phyloP scores from a whole-genome alignment of 2,113 vertebrate species.

The Prunella fulvescens region DNA sequence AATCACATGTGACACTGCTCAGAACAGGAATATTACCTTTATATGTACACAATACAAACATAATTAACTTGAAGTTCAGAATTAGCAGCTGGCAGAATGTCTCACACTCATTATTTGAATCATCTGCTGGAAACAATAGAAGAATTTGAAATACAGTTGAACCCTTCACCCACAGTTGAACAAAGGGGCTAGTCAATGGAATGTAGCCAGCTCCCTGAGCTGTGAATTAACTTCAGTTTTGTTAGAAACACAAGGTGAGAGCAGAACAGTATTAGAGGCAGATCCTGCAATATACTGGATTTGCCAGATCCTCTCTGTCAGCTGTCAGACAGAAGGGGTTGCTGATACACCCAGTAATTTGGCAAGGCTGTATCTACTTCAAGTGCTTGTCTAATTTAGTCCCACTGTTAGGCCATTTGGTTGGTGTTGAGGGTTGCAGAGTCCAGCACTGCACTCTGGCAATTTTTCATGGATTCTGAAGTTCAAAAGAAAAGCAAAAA shows the following conservation, averaged over 20 bases:
- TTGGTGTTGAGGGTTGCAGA: not conserved
- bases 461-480: not conserved
- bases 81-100: not conserved
- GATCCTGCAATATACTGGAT: not conserved
- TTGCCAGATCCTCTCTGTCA: not conserved
- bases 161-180: slow-evolving; percentile 18
- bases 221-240: not conserved
- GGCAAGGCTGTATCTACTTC: not conserved
- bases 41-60: not conserved
- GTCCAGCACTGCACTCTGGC: not conserved
- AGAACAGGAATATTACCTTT: not conserved
- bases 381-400: not conserved
- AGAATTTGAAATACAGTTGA: slow-evolving; percentile 27
- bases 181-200: not conserved
- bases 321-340: not conserved
- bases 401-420: not conserved
- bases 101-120: slow-evolving; percentile 28
- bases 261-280: not conserved
- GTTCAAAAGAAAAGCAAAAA: not conserved
- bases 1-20: not conserved
- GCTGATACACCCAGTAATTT: not conserved
- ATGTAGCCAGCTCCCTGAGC: not conserved
- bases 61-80: not conserved
- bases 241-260: not conserved
- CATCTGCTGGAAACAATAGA: slow-evolving; percentile 41